Percentiles rank a stretch among this genome's conserved stretches.
Conservation (phyloP, 2,888 invertebrate genomes). For the Hoplodrina ambigua region DNA sequence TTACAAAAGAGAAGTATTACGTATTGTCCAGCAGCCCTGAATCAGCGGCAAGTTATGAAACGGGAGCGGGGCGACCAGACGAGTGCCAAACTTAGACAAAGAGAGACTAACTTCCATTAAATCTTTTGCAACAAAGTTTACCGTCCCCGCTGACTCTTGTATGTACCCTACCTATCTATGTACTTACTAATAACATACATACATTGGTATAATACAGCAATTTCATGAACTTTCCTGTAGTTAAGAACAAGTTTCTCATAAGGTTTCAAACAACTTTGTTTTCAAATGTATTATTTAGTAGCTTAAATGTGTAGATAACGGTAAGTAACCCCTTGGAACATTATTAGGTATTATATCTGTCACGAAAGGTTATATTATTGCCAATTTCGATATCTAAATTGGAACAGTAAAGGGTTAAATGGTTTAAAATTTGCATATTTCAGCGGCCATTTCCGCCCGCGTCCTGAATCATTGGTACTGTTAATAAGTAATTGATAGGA, state of each 20-base stretch:
- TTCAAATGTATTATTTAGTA: conserved; percentile 56
- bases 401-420: conserved; percentile 57
- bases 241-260: conserved; percentile 57
- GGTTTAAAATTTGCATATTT: conserved; percentile 61
- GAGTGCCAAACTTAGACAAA: conserved; percentile 88
- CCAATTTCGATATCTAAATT: conserved; percentile 60
- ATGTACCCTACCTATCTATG: conserved; percentile 63
- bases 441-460: conserved; percentile 39
- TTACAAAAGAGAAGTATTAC: conserved; percentile 47
- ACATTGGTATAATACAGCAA: conserved; percentile 48
- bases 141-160: conserved; percentile 80
- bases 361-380: conserved; percentile 43
- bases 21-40: conserved; percentile 72
- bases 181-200: conserved; percentile 45
- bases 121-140: conserved; percentile 88
- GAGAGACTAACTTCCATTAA: conserved; percentile 89
- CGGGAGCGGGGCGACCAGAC: conserved; percentile 81
- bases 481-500: conserved; percentile 39
- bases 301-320: conserved; percentile 36
- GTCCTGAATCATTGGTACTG: conserved; percentile 37
- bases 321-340: conserved; percentile 19
- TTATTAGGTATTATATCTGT: conserved; percentile 41
- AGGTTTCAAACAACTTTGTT: conserved; percentile 49
- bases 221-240: conserved; percentile 61
- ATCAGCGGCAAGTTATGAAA: conserved; percentile 79